Conservation (phyloP, 2,797 vertebrate genomes). For the Enteromius trimaculatus region DNA sequence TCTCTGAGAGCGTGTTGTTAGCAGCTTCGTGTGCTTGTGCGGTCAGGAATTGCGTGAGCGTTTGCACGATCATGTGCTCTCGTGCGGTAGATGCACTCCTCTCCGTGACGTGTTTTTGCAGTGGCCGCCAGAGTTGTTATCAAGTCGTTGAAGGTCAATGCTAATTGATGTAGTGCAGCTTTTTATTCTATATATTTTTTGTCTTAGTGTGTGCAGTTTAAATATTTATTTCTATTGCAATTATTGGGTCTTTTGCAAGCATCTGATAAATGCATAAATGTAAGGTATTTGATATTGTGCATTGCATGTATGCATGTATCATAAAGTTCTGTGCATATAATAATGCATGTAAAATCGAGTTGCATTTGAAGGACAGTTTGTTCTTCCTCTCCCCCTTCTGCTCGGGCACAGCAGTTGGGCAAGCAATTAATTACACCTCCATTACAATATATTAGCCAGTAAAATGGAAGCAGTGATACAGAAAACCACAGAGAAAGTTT, state of each 20-base stretch:
- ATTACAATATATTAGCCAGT: conserved; percentile 62
- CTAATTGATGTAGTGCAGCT: not conserved
- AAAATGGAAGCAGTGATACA: conserved; percentile 54
- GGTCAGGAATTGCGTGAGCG: conserved; percentile 72
- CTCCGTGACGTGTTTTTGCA: conserved; percentile 5
- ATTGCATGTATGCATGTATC: not conserved
- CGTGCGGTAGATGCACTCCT: not conserved
- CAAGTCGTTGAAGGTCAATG: not conserved
- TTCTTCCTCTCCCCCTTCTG: conserved; percentile 45
- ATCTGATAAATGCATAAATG: not conserved
- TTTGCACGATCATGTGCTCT: conserved; percentile 14
- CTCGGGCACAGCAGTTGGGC: conserved; percentile 53
- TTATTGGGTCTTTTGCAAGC: not conserved
- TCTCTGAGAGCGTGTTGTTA: conserved; percentile 71
- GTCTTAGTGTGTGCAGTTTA: not conserved
- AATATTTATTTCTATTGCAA: not conserved
- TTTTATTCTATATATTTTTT: not conserved
- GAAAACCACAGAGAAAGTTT: conserved; percentile 56
- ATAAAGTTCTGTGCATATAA: not conserved
- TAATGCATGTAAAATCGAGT: not conserved
- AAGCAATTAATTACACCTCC: conserved; percentile 65
- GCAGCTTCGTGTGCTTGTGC: conserved; percentile 61
- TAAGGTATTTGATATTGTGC: not conserved
- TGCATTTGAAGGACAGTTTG: conserved; percentile 43
- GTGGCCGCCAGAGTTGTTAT: not conserved